phyloP scores from a whole-genome alignment of 2,113 vertebrate species.

The Heterochromis multidens region DNA sequence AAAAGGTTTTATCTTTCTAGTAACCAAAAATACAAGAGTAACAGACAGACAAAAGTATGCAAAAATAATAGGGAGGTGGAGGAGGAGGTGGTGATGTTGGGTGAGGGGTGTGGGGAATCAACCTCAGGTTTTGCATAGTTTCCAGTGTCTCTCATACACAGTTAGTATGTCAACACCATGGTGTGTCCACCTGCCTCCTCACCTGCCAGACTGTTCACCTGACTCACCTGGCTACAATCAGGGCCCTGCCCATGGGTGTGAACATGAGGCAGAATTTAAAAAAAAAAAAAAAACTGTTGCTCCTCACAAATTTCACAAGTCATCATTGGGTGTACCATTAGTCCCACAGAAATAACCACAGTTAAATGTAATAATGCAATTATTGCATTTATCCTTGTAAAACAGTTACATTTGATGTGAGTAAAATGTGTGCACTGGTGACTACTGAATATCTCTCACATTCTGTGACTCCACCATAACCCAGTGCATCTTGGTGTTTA shows the following conservation, averaged over 20 bases:
- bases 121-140: slow-evolving; percentile 71
- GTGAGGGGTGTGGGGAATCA: not conserved
- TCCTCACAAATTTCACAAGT: not conserved
- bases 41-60: not conserved
- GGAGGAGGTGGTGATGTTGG: not conserved
- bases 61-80: not conserved
- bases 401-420: not conserved
- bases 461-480: not conserved
- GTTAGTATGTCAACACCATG: not conserved
- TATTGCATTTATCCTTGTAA: not conserved
- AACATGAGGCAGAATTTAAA: not conserved
- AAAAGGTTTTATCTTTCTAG: not conserved
- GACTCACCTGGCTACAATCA: not conserved
- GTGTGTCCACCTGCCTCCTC: slow-evolving; percentile 45
- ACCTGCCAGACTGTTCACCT: slow-evolving; percentile 28
- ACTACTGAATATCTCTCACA: not conserved
- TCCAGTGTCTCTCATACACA: not conserved
- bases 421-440: not conserved
- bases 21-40: not conserved
- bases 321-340: not conserved
- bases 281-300: not conserved
- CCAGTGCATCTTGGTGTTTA: not conserved
- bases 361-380: accelerated
- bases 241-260: slow-evolving; percentile 20
- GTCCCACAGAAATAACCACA: not conserved